Base-by-base conservation (phyloP, 2,113 vertebrate genomes). In the Halichoerus grypus region DNA sequence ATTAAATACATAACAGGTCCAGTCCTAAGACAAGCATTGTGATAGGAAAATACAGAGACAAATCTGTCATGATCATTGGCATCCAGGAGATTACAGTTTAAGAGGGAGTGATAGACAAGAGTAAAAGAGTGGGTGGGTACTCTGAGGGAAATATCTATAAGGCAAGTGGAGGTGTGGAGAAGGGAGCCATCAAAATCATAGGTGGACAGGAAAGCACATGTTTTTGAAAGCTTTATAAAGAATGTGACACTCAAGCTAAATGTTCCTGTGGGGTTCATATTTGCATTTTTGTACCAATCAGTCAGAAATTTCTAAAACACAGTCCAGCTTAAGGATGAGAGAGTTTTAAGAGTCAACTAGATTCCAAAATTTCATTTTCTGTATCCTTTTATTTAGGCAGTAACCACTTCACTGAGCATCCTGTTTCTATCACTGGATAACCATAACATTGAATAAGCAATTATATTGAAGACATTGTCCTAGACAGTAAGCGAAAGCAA, bases 361-460 rank as follows among this genome's bases (percentile, higher is more conserved):
- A 51, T 89, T 36, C 92, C 55, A 85, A 65, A 88, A 61, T 63
- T 51, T 93, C 6, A 39, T 91, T 85, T 94, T 81, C 24, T 88
- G 24, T 85, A 85, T 57, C 21, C 4, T 88, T 88, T 92, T 67
- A 82, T 74, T 63, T 74, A 42, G 53, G 74, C 1, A 82, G 11
- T 91, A 85, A 85, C 13, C n/a, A 89, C 36, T 55, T 92, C 53
- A n/a, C 63, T 74, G 24, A 85, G 21, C 24, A 85, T 51, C 18
- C 71, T 65, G n/a, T 79, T 88, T 88, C 71, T 88, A n/a, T 74
- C 39, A 85, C 18, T 53, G 10, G 13, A 51, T 84, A 92, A 7
- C 33, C 88, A 63, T 8, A 57, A 57, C 83, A 88, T 72, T 36
- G 94, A 89, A 84, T 69, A 63, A 94, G 19, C 46, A 49, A 72